Evolutionary conservation across 1,140 invertebrate species (phyloP).

Genomic region (Augochlora pura): DNA sequence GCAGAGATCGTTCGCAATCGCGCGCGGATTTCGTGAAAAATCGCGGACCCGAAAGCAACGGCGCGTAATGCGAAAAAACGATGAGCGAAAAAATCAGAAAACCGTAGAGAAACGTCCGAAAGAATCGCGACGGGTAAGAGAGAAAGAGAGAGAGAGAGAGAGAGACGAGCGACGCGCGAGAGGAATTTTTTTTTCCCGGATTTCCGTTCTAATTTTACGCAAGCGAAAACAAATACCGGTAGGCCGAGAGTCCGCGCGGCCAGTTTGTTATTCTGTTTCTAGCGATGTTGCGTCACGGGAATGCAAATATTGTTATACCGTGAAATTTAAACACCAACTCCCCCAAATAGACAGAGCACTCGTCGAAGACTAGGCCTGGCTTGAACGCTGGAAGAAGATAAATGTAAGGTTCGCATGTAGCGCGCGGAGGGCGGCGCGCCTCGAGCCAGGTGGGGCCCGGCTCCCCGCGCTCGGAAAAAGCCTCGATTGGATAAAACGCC

Average conservation of each 20-base stretch:
- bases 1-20: too few relatives aligned
- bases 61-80: too few relatives aligned
- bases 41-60: too few relatives aligned
- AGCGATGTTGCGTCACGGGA: slow-evolving; percentile 46
- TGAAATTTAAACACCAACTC: slow-evolving; percentile 55
- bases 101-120: too few relatives aligned
- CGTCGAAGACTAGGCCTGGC: slow-evolving; percentile 64
- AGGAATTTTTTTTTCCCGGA: slow-evolving; percentile 20
- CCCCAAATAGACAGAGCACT: slow-evolving; percentile 50
- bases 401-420: slow-evolving; percentile 72
- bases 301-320: slow-evolving; percentile 49
- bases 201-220: slow-evolving; percentile 30
- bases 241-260: not conserved
- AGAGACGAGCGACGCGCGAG: not conserved
- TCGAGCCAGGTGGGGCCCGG: not conserved
- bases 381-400: slow-evolving; percentile 70
- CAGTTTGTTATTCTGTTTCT: slow-evolving; percentile 55
- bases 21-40: too few relatives aligned
- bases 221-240: slow-evolving; percentile 29
- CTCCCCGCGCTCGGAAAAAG: slow-evolving; percentile 16
- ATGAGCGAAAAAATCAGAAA: too few relatives aligned
- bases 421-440: slow-evolving; percentile 15
- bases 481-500: slow-evolving; percentile 21
- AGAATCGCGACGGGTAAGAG: too few relatives aligned
- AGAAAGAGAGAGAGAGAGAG: too few relatives aligned